phyloP scores from a whole-genome alignment of 2,797 vertebrate genomes.

The Lacerta viridis region DNA sequence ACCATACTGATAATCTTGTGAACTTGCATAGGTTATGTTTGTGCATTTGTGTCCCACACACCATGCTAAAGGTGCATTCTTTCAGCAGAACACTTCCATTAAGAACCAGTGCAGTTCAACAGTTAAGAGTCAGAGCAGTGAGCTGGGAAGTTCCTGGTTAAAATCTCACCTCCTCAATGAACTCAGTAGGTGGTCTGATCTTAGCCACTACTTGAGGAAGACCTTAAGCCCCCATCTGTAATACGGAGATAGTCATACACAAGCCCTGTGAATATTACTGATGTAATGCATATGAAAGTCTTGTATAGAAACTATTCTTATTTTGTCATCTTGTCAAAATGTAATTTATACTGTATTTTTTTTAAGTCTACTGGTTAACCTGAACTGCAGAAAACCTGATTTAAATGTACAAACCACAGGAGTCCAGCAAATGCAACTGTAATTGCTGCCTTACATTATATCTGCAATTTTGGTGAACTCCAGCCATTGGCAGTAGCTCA shows the following conservation, averaged over 20 bases:
- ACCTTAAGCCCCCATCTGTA: background rate
- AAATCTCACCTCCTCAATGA: background rate
- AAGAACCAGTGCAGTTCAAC: background rate
- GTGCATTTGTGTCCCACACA: too few species aligned
- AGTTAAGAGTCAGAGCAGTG: background rate
- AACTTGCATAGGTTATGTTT: too few species aligned
- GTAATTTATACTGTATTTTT: background rate
- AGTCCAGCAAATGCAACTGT: background rate
- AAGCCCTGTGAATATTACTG: too few species aligned
- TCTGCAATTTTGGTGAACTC: background rate
- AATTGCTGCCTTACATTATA: background rate
- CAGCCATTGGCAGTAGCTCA: conserved; percentile 6
- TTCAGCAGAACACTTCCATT: background rate
- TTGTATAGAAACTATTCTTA: background rate
- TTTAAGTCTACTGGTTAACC: background rate
- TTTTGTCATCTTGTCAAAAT: background rate
- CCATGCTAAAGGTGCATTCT: background rate
- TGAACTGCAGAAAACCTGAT: background rate
- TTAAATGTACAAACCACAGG: background rate
- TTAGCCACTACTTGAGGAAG: too few species aligned
- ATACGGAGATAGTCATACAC: background rate
- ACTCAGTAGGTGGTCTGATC: background rate
- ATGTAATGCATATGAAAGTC: background rate
- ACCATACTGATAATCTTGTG: too few species aligned
- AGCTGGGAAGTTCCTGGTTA: background rate